A percentile compares a stretch with the other conserved stretches of the same genome.
These are phyloP conservation scores for Silurus lanzhouensis DNA, from an alignment of 2,797 vertebrate genomes.

Conservation along the genomic window DNA sequence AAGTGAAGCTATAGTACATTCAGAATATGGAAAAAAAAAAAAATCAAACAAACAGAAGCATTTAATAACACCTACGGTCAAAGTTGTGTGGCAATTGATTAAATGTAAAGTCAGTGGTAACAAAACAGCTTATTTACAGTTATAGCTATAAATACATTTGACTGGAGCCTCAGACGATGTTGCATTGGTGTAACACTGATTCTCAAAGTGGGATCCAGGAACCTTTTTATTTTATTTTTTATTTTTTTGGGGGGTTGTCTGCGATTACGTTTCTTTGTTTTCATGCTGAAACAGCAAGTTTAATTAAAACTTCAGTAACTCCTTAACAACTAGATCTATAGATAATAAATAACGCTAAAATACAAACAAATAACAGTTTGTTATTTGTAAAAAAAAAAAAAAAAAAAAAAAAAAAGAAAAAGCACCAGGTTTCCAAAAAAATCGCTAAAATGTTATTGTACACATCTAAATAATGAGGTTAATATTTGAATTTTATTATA, in stretches of 20 bases:
- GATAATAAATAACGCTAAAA: not conserved
- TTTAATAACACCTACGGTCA: conserved; percentile 1
- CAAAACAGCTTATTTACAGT: conserved; percentile 40
- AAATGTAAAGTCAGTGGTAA: not conserved
- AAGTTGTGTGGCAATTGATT: not conserved
- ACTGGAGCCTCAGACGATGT: conserved; percentile 6
- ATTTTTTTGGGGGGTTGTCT: not conserved
- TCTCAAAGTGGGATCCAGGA: conserved; percentile 4
- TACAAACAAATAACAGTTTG: not conserved
- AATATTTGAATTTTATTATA: not conserved
- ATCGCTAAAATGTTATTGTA: not conserved
- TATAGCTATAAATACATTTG: conserved; percentile 33
- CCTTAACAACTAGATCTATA: too few species aligned
- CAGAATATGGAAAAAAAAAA: conserved; percentile 9
- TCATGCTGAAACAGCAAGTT: not conserved
- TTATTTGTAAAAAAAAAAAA: too few species aligned
- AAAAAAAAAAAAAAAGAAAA: not conserved
- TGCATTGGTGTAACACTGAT: conserved; percentile 15
- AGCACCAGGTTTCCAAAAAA: not conserved
- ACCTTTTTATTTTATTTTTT: not conserved
- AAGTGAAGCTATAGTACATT: conserved; percentile 45
- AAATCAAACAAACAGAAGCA: not conserved
- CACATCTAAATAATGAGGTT: too few species aligned
- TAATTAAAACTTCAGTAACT: not conserved
- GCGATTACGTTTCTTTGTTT: not conserved